These are phyloP conservation scores for Tinamus guttatus DNA, from an alignment of 2,113 vertebrate genomes.

Conservation along the genomic window DNA sequence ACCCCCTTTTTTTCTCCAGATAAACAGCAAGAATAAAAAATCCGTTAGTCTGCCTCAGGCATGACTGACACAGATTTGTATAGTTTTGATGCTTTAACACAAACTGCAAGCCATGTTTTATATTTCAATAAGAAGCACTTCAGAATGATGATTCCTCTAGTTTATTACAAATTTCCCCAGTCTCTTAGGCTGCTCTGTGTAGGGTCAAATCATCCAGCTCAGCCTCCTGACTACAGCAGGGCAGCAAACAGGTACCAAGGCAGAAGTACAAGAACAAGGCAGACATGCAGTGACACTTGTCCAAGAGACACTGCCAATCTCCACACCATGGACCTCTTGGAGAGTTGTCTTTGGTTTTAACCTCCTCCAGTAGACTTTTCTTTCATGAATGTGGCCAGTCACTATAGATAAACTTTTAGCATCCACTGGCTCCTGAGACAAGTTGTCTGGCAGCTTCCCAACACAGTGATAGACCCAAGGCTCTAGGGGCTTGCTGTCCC, in stretches of 20 bases:
- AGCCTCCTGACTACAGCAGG: not conserved
- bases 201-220: not conserved
- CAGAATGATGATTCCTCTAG: not conserved
- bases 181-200: not conserved
- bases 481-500: not conserved
- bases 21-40: not conserved
- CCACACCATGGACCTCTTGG: not conserved
- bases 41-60: not conserved
- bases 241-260: not conserved
- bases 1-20: accelerated
- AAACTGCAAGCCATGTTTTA: not conserved
- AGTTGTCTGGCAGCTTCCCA: not conserved
- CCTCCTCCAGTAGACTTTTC: not conserved
- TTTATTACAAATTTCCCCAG: not conserved
- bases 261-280: not conserved
- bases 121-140: not conserved
- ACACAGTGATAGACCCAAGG: too few species aligned
- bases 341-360: not conserved
- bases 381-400: not conserved
- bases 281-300: not conserved
- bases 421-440: not conserved
- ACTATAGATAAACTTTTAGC: not conserved
- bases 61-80: not conserved
- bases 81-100: not conserved
- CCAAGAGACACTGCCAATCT: not conserved